These are phyloP conservation scores for Hycleus phaleratus DNA, from an alignment of 1,140 invertebrate species.

Conservation along the genomic window DNA sequence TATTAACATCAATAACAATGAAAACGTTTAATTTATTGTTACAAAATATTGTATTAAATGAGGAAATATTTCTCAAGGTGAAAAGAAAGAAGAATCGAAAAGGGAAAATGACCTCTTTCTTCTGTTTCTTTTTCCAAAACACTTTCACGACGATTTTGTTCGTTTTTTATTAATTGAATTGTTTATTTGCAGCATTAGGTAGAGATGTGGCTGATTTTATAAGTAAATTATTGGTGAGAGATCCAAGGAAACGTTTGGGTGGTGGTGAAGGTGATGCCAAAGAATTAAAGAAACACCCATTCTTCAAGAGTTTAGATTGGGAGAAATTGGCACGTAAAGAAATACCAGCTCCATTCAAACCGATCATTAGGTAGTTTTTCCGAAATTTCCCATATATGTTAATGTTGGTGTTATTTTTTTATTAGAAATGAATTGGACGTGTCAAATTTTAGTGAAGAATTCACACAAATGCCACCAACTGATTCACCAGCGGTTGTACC, in stretches of 20 bases:
- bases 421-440: slow-evolving; percentile 74
- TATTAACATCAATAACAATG: too few relatives aligned
- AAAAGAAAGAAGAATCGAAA: too few relatives aligned
- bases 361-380: slow-evolving; percentile 52
- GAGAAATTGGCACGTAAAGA: slow-evolving; percentile 61
- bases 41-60: too few relatives aligned
- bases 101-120: too few relatives aligned
- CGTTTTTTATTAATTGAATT: not conserved
- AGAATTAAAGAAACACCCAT: slow-evolving; percentile 79
- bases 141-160: not conserved
- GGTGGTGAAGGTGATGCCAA: slow-evolving; percentile 70
- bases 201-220: slow-evolving; percentile 56
- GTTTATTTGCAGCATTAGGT: slow-evolving; percentile 43
- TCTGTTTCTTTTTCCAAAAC: too few relatives aligned
- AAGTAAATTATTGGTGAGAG: slow-evolving; percentile 74
- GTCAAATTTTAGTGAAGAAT: slow-evolving; percentile 94
- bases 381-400: not conserved
- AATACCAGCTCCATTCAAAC: slow-evolving; percentile 74
- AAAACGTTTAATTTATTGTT: too few relatives aligned
- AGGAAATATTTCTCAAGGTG: too few relatives aligned
- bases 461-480: slow-evolving; percentile 80
- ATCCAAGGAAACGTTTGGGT: slow-evolving; percentile 77
- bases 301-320: slow-evolving; percentile 78
- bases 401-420: not conserved
- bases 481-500: slow-evolving; percentile 88